Evolutionary conservation across 2,888 invertebrate species (phyloP), one percentile per base, ranked within the genome.

Genomic region (Adela reaumurella): DNA sequence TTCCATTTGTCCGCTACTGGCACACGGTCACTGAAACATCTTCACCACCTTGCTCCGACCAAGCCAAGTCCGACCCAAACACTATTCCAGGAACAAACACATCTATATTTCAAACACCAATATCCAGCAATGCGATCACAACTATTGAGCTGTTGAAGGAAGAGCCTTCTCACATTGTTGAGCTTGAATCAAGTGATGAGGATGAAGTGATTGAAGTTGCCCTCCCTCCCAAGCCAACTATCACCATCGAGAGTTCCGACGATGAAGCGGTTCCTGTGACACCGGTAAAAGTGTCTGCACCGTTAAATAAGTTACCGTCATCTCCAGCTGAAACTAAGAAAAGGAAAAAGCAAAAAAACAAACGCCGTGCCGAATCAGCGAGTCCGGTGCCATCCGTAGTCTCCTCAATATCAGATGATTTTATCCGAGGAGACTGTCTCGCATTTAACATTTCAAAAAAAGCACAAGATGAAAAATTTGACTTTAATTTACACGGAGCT

Each of bases 371-470:
- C 44, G 55, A 68, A 2, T 67, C 72, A 11, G 61, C 73, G 1
- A 80, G 80, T 53, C 79, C 79, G 1, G 78, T 74, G 10, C 79
- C 74, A 43, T 80, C 80, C 24, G 67, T 73, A 16, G 71, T 79
- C 2, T 80, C 80, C 10, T 78, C 79, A 28, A 66, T 77, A 10
- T 80, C 79, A 19, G 80, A 80, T 60, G 80, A 80, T 16, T 80
- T 79, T 48, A 78, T 80, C 19, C 68, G 78, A 49, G 63, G 71
- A 52, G 79, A 80, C 54, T 78, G 78, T 56, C 73, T 77, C 57
- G 76, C 74, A 48, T 62, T 79, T 46, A 79, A 80, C 52, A 79
- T 80, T 55, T 74, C 79, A 24, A 74, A 77, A 11, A 64, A 64
- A 43, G 60, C 62, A 14, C 68, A 68, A 53, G 67, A 69, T 46